Evolutionary conservation across 1,140 invertebrate genomes (phyloP), one percentile per base, ranked within the genome.

Genomic region (Eupristina koningsbergeri): DNA sequence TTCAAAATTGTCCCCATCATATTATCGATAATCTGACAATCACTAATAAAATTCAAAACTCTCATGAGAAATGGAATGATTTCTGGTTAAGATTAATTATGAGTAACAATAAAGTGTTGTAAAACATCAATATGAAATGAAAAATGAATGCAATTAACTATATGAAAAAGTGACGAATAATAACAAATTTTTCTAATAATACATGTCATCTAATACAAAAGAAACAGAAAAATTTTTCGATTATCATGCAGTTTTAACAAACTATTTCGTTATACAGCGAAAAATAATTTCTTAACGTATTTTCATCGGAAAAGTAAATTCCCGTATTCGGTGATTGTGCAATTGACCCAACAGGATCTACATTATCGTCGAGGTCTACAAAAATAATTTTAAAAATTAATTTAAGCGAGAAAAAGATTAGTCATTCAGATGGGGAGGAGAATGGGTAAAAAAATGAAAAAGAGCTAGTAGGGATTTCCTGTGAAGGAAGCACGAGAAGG

Each of bases 201-300:
- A n/a, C n/a, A n/a, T n/a, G n/a, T n/a, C n/a, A n/a, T n/a, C n/a
- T n/a, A n/a, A n/a, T n/a, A n/a, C n/a, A n/a, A n/a, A n/a, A n/a
- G n/a, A n/a, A n/a, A n/a, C n/a, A n/a, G n/a, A n/a, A n/a, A n/a
- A n/a, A 1, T 39, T 41, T 41, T 41, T 22, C n/a, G 67, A 41
- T 71, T 41, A n/a, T 41, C 11, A 11, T 41, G 67, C 67, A 71
- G 22, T 71, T 71, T 71, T 39, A 41, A 41, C 64, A 71, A 71
- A 71, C 22, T 41, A 71, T 71, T 71, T 71, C 39, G 22, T 26
- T 71, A 71, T 15, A 41, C 67, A 41, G 36, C 31, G 34, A 67
- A 67, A 67, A 67, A 36, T 67, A 67, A 67, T 34, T 67, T 36
- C 31, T 39, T 17, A 36, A 36, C 34, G 29, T 36, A 39, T 67